Base-by-base conservation (phyloP, 2,113 vertebrate genomes). In the Microtus richardsoni region DNA sequence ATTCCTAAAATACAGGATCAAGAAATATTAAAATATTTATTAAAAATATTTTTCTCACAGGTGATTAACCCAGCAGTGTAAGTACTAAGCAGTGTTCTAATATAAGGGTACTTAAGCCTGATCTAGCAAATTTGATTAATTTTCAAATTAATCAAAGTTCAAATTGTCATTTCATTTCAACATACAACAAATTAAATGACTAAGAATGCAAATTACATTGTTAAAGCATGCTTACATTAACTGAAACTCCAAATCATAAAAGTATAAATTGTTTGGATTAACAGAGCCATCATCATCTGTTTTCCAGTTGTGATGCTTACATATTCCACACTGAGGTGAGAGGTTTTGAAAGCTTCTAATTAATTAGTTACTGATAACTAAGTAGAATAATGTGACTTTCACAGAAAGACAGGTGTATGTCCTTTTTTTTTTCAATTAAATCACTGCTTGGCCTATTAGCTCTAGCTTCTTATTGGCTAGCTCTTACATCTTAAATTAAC, bases 121-220 rank as follows among this genome's bases (percentile, higher is more conserved):
- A 58, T 60, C 41, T 68, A 58, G 24, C 68, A 88, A 70, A 80
- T 74, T 84, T 84, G n/a, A 36, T 30, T 93, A 88, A 54, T 80
- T 94, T 96, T 79, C 68, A 96, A 96, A 94, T 95, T 89, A 84
- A 84, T 24, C 49, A 5, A 90, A 93, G 2, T 93, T 95, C 89
- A 68, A 92, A 78, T 95, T 85, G 39, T 71, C 41, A 94, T 91
- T 93, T 96, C 21, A 82, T 82, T 33, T 80, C 44, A 78, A 82
- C 41, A 92, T 90, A 77, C 90, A 88, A 47, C n/a, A 95, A 91
- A 91, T 39, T 88, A 93, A 90, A 26, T 74, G 62, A 22, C 49
- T 88, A 92, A 91, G 82, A 94, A 85, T 64, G 21, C 88, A 94
- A 95, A 94, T 36, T 66, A 71, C 36, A 30, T 80, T 30, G 26